These are phyloP conservation scores for Dolichoris vasculosae DNA, from an alignment of 1,140 invertebrate species.

Conservation along the genomic window DNA sequence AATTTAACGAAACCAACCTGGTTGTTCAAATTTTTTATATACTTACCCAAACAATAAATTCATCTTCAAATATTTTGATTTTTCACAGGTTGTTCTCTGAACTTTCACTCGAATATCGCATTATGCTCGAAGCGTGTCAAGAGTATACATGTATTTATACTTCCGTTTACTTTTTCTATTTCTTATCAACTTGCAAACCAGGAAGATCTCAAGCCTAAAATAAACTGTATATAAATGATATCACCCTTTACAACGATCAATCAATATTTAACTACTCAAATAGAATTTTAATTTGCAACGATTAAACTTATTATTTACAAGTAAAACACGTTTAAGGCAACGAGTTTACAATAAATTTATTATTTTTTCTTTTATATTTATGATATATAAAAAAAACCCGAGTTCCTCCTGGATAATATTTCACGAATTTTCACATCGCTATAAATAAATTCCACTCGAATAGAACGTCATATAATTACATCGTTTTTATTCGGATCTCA, in stretches of 20 bases:
- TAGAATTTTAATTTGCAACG: constrained; percentile 22
- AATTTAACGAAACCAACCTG: constrained; percentile 33
- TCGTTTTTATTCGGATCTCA: background rate
- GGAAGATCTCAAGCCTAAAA: constrained; percentile 10
- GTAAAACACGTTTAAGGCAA: constrained; percentile 19
- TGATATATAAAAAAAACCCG: constrained; percentile 38
- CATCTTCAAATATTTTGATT: background rate
- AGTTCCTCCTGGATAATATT: background rate
- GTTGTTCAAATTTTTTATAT: background rate
- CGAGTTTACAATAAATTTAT: background rate
- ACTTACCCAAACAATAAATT: background rate
- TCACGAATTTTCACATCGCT: background rate
- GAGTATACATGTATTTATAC: constrained; percentile 17
- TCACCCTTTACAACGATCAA: constrained; percentile 23
- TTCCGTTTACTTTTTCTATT: background rate
- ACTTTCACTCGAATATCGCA: background rate
- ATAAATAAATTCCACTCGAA: background rate
- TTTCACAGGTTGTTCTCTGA: background rate
- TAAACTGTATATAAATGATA: constrained; percentile 9
- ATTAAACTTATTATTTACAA: constrained; percentile 38
- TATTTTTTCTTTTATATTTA: constrained; percentile 1
- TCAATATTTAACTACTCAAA: background rate
- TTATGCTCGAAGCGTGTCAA: background rate
- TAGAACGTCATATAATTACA: background rate
- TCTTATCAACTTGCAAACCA: background rate